Percentiles rank a stretch among this genome's conserved stretches.
phyloP scores from a whole-genome alignment of 2,113 vertebrate genomes.

The Atlantisia rogersi region DNA sequence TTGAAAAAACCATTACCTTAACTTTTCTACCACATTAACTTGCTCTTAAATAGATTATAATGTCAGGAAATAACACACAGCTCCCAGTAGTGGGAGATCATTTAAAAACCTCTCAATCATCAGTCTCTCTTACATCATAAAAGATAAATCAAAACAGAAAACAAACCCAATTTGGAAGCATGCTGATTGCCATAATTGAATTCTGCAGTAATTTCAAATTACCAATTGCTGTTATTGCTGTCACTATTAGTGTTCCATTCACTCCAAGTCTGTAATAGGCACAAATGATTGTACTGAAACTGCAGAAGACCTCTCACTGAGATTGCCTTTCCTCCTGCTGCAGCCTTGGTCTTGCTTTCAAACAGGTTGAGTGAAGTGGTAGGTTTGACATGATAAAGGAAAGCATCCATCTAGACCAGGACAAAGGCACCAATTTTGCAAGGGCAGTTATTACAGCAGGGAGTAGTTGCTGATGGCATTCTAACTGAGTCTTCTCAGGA shows the following conservation, averaged over 20 bases:
- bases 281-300: background rate
- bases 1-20: background rate
- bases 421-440: background rate
- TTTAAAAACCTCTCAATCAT: background rate
- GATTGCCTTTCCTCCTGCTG: background rate
- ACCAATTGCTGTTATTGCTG: background rate
- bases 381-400: background rate
- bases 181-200: background rate
- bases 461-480: background rate
- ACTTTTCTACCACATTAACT: background rate
- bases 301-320: background rate
- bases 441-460: background rate
- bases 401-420: background rate
- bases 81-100: background rate
- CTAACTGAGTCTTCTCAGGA: background rate
- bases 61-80: background rate
- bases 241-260: background rate
- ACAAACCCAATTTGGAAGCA: background rate
- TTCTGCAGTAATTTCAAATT: background rate
- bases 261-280: background rate
- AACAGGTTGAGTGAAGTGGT: background rate
- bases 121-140: background rate
- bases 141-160: background rate
- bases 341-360: background rate
- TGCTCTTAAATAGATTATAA: background rate